These are phyloP conservation scores for Ophion obscuratus DNA, from an alignment of 2,888 invertebrate species.

Conservation along the genomic window DNA sequence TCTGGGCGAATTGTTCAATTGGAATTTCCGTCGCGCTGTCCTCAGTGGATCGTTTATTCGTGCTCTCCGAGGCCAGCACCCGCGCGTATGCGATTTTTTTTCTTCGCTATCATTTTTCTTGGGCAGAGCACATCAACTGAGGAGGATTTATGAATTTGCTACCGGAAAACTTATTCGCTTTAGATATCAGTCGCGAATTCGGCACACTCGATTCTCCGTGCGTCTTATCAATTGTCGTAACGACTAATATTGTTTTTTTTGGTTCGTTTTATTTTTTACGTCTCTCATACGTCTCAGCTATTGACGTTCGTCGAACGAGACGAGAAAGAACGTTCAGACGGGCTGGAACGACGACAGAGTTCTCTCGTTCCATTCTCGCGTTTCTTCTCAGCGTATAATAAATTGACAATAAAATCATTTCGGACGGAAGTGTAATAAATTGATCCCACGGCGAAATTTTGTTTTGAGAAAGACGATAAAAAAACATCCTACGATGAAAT, in stretches of 20 bases:
- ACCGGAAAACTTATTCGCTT: constrained; percentile 13
- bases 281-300: constrained; percentile 8
- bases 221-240: constrained; percentile 36
- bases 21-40: constrained; percentile 34
- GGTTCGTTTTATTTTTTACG: not conserved
- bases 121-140: not conserved
- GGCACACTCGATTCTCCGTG: constrained; percentile 33
- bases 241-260: not conserved
- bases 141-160: constrained; percentile 19
- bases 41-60: not conserved
- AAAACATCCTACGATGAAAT: not conserved
- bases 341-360: constrained; percentile 17
- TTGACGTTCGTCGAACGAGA: not conserved
- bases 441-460: not conserved
- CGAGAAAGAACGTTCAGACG: constrained; percentile 31
- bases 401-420: not conserved
- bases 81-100: not conserved
- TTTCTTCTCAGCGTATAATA: not conserved
- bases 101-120: not conserved
- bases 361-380: not conserved
- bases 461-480: not conserved
- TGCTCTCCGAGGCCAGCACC: not conserved
- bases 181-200: constrained; percentile 31
- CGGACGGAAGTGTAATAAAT: not conserved
- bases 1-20: constrained; percentile 22